Conservation (phyloP, 2,888 invertebrate species). For the Athrips mouffetella region DNA sequence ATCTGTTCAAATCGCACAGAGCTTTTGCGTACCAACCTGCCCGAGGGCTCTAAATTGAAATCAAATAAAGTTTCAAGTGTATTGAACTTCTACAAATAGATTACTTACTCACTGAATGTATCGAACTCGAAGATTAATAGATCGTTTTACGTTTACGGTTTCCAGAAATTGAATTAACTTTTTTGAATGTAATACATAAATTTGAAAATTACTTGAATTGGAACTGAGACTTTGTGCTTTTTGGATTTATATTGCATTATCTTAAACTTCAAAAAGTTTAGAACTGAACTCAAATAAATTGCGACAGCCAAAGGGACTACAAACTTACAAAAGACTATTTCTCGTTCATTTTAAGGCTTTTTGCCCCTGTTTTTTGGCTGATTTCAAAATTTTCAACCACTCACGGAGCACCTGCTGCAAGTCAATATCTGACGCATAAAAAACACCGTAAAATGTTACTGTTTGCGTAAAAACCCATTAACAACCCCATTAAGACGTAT, state of each 20-base stretch:
- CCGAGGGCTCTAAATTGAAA: conserved; percentile 3
- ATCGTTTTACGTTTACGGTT: too few species aligned
- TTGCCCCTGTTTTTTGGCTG: conserved; percentile 21
- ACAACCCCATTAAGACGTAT: conserved; percentile 48
- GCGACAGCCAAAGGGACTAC: too few species aligned
- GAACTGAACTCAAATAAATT: too few species aligned
- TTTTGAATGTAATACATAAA: too few species aligned
- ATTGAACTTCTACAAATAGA: conserved; percentile 3
- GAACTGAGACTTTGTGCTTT: too few species aligned
- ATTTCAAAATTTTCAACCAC: conserved; percentile 28
- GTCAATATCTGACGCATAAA: conserved; percentile 31
- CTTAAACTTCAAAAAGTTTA: too few species aligned
- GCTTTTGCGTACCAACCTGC: conserved; percentile 6
- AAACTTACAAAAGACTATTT: too few species aligned
- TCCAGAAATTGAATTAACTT: too few species aligned
- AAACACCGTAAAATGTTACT: conserved; percentile 42
- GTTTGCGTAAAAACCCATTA: conserved; percentile 63
- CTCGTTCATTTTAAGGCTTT: too few species aligned
- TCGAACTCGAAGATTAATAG: too few species aligned
- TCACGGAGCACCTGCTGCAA: conserved; percentile 39
- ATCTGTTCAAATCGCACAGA: conserved; percentile 28
- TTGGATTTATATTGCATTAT: too few species aligned
- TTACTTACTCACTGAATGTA: conserved; percentile 4
- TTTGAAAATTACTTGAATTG: too few species aligned
- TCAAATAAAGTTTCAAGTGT: conserved; percentile 8